These are phyloP conservation scores for Gavia stellata DNA, from an alignment of 2,113 vertebrate genomes.

Conservation along the genomic window DNA sequence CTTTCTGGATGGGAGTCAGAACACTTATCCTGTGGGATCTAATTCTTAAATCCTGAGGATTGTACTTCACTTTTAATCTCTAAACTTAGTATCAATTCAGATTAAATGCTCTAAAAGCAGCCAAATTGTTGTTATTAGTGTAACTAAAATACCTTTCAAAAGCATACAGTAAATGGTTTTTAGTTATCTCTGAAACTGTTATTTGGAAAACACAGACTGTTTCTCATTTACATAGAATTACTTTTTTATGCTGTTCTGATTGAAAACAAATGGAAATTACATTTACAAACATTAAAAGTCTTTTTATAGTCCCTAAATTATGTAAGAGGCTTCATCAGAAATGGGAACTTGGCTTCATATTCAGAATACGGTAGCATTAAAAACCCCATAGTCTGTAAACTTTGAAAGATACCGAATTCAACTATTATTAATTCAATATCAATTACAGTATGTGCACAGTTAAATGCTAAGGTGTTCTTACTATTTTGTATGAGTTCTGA, in stretches of 20 bases:
- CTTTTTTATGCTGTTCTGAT: background rate
- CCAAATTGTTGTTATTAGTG: background rate
- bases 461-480: background rate
- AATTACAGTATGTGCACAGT: background rate
- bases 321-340: background rate
- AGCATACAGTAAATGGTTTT: background rate
- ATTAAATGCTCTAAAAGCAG: background rate
- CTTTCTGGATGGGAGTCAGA: background rate
- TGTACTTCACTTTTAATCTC: conserved; percentile 9
- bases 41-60: conserved; percentile 21
- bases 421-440: background rate
- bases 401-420: background rate
- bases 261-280: background rate
- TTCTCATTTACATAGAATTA: background rate
- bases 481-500: background rate
- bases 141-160: conserved; percentile 14
- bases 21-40: conserved; percentile 4
- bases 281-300: background rate
- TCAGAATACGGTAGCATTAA: background rate
- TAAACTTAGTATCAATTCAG: background rate
- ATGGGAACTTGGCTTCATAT: background rate
- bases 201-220: background rate
- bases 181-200: background rate
- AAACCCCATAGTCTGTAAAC: background rate
- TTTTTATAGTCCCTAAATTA: background rate